A percentile compares a stretch with the other conserved stretches of the same genome.
Conservation (phyloP, 2,113 vertebrate genomes). For the Ginglymostoma cirratum region DNA sequence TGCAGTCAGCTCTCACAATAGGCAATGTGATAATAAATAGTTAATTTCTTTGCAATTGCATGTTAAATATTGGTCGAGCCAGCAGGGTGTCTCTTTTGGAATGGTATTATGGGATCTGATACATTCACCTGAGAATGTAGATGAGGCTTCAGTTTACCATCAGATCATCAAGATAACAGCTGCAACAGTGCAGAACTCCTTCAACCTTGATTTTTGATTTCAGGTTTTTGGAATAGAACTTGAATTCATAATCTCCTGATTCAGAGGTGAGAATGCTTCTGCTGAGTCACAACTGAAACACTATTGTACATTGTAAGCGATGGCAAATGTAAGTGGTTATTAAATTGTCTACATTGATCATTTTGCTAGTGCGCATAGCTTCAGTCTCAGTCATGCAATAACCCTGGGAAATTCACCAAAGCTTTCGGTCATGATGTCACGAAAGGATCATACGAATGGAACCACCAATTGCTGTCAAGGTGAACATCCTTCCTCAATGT, state of each 20-base stretch:
- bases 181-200: background rate
- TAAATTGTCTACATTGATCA: background rate
- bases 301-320: background rate
- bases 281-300: background rate
- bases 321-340: background rate
- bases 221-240: background rate
- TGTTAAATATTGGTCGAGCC: background rate
- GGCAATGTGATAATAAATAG: background rate
- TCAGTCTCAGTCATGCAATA: background rate
- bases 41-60: background rate
- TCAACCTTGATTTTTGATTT: background rate
- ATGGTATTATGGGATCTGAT: background rate
- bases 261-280: background rate
- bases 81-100: background rate
- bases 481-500: background rate
- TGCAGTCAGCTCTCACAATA: no score
- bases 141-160: background rate
- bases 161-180: background rate
- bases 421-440: background rate
- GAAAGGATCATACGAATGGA: background rate
- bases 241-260: background rate
- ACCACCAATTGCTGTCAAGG: background rate
- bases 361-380: background rate
- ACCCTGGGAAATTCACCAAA: background rate
- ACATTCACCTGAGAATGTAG: background rate